phyloP scores from a whole-genome alignment of 2,113 vertebrate species.

The Sisor rabdophorus region DNA sequence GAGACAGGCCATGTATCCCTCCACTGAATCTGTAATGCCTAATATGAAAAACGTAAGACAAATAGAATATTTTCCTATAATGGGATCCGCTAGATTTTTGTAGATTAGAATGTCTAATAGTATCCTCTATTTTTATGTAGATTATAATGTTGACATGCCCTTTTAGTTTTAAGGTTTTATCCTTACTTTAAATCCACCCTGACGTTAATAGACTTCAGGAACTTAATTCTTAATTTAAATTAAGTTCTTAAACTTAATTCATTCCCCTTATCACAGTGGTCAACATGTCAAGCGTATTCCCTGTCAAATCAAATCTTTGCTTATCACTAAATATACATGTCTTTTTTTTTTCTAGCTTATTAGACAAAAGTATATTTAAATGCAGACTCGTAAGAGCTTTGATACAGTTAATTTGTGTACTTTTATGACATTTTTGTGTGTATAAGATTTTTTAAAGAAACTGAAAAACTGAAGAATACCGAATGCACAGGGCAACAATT shows the following conservation, averaged over 20 bases:
- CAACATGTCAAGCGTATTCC: no score
- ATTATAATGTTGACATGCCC: neutral
- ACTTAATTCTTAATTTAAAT: no score
- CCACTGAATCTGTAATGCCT: constrained; percentile 75
- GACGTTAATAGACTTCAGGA: neutral
- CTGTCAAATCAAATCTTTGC: neutral
- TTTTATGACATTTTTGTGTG: neutral
- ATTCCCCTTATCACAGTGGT: neutral
- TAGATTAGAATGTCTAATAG: neutral
- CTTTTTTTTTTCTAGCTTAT: neutral
- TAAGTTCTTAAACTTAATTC: no score
- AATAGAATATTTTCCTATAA: neutral
- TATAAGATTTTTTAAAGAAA: neutral
- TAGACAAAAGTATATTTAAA: no score
- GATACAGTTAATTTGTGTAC: neutral
- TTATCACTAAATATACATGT: neutral
- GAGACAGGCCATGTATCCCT: constrained; percentile 74
- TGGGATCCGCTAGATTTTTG: neutral
- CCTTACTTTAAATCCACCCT: neutral
- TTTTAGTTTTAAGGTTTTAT: neutral
- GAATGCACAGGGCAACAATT: neutral
- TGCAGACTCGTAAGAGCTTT: neutral
- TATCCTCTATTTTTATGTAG: neutral
- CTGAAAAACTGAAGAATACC: neutral
- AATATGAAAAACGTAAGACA: constrained; percentile 84